Evolutionary conservation across 2,797 vertebrate species (phyloP).

Genomic region (Gymnothorax reevesii): DNA sequence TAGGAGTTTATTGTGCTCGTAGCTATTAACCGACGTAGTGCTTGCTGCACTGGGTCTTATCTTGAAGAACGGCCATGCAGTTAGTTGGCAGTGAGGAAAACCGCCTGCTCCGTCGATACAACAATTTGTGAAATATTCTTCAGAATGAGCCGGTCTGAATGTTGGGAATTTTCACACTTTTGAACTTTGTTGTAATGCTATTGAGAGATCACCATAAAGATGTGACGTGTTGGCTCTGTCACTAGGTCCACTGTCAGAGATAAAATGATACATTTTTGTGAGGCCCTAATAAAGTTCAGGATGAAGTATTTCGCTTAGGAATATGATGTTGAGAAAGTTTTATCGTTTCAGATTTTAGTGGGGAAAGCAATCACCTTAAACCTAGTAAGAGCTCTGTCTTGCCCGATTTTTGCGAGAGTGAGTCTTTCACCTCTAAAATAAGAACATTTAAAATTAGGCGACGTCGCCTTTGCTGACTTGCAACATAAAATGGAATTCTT

Average conservation of each 20-base stretch:
- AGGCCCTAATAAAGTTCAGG: too few relatives aligned
- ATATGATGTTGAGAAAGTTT: not conserved
- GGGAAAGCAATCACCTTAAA: not conserved
- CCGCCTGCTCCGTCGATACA: not conserved
- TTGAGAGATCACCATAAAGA: not conserved
- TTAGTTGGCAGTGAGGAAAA: not conserved
- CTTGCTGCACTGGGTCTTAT: not conserved
- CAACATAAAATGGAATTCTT: slow-evolving; percentile 3
- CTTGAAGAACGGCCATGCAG: not conserved
- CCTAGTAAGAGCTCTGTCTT: not conserved
- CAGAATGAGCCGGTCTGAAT: not conserved
- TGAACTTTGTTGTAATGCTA: not conserved
- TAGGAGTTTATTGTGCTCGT: not conserved
- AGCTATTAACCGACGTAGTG: not conserved
- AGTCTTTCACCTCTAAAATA: slow-evolving; percentile 1
- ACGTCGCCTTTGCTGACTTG: not conserved
- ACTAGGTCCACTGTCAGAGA: not conserved
- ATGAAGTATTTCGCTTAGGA: not conserved
- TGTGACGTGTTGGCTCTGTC: not conserved
- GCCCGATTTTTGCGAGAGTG: not conserved
- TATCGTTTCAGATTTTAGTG: not conserved
- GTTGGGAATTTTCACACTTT: not conserved
- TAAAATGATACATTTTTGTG: not conserved
- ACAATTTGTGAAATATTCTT: not conserved
- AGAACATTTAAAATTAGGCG: slow-evolving; percentile 10